Conservation (phyloP, 2,888 invertebrate genomes). For the Eutolmus rufibarbis region DNA sequence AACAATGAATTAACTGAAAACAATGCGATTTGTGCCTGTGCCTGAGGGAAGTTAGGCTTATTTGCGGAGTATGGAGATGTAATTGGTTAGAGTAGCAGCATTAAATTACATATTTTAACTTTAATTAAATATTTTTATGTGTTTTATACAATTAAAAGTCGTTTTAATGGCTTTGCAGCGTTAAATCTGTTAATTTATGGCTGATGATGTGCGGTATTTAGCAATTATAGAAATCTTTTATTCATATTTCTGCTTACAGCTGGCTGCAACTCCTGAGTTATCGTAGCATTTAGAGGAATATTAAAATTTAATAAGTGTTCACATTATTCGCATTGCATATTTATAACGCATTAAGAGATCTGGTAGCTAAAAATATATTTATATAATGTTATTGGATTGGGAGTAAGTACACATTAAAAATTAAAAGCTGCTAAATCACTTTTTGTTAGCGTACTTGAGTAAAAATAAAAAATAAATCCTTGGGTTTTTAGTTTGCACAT, state of each 20-base stretch:
- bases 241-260: neutral
- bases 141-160: neutral
- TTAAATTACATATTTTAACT: neutral
- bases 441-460: neutral
- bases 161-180: neutral
- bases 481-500: too few species aligned
- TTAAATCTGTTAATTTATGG: neutral
- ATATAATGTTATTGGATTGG: neutral
- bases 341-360: neutral
- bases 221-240: neutral
- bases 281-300: neutral
- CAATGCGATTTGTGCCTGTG: neutral
- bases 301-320: neutral
- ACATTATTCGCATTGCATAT: neutral
- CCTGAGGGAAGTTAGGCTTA: neutral
- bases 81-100: neutral
- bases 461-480: too few species aligned
- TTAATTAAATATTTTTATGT: neutral
- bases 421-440: neutral
- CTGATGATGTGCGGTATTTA: neutral
- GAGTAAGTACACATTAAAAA: neutral
- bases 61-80: neutral
- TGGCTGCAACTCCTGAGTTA: neutral
- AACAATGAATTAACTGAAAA: neutral
- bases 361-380: neutral